Percentiles rank a stretch among this genome's conserved stretches.
phyloP scores from a whole-genome alignment of 2,113 vertebrate genomes.

The Coptodon rendalli region DNA sequence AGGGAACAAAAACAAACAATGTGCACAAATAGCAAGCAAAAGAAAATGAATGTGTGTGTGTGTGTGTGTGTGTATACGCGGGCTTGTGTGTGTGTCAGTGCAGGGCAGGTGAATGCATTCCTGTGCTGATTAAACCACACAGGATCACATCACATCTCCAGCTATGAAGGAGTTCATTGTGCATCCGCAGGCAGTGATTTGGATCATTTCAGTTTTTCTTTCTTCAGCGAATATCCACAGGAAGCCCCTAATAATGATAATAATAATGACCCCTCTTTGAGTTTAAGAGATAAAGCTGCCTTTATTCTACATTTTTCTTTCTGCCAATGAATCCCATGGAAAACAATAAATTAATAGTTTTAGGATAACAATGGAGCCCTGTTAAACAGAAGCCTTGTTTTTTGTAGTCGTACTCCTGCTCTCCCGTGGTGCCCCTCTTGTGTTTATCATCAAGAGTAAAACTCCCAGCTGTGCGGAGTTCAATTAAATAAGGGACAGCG shows the following conservation, averaged over 20 bases:
- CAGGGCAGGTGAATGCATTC: slow-evolving; percentile 59
- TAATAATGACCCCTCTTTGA: neutral
- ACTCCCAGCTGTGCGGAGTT: neutral
- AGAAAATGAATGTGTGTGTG: neutral
- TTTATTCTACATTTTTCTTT: neutral
- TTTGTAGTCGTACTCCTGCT: neutral
- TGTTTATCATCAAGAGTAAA: neutral
- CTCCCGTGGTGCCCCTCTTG: neutral
- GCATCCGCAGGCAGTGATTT: slow-evolving; percentile 11
- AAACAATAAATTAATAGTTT: neutral
- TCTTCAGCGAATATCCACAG: neutral
- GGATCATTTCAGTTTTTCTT: slow-evolving; percentile 24
- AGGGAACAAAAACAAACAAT: neutral
- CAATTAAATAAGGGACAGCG: neutral
- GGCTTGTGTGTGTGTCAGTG: neutral
- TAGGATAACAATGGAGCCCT: neutral
- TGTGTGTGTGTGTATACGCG: neutral
- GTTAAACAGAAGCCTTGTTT: neutral
- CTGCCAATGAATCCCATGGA: neutral
- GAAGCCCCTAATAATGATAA: neutral
- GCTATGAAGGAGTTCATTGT: slow-evolving; percentile 65
- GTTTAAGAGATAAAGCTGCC: neutral
- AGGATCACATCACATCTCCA: slow-evolving; percentile 53
- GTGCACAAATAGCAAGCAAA: neutral
- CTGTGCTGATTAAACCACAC: slow-evolving; percentile 57